These are phyloP conservation scores for Datnioides undecimradiatus DNA, from an alignment of 2,113 vertebrate species.

Conservation along the genomic window DNA sequence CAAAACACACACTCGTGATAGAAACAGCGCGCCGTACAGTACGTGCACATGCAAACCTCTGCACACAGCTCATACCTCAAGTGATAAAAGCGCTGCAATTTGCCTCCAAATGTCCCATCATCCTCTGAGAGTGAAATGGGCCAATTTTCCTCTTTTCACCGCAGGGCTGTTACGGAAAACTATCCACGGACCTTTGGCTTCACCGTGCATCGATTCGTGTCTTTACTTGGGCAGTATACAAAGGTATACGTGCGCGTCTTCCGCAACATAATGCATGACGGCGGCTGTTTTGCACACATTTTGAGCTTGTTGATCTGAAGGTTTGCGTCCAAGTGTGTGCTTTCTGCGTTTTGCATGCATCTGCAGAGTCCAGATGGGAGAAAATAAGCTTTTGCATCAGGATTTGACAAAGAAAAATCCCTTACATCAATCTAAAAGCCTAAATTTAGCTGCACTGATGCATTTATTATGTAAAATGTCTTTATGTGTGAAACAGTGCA, in stretches of 20 bases:
- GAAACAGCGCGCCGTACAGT: background rate
- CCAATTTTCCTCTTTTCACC: slow-evolving; percentile 62
- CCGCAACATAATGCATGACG: background rate
- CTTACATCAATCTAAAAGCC: background rate
- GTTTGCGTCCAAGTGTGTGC: background rate
- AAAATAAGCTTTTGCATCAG: background rate
- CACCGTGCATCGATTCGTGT: background rate
- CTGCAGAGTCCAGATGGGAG: background rate
- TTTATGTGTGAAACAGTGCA: background rate
- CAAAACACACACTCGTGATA: background rate
- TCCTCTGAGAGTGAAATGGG: slow-evolving; percentile 53
- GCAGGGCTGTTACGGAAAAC: slow-evolving; percentile 34
- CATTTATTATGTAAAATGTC: background rate
- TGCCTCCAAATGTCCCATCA: slow-evolving; percentile 33
- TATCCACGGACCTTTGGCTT: slow-evolving; percentile 13
- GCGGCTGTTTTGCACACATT: slow-evolving; percentile 14
- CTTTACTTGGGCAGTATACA: slow-evolving; percentile 27
- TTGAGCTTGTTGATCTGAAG: background rate
- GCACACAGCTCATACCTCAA: slow-evolving; percentile 37
- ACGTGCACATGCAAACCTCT: background rate
- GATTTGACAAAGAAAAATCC: background rate
- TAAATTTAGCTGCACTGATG: background rate
- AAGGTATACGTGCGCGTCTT: background rate
- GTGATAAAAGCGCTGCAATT: slow-evolving; percentile 64
- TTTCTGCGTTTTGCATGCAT: background rate